Conservation (phyloP, 2,113 vertebrate genomes). For the Jaculus jaculus region DNA sequence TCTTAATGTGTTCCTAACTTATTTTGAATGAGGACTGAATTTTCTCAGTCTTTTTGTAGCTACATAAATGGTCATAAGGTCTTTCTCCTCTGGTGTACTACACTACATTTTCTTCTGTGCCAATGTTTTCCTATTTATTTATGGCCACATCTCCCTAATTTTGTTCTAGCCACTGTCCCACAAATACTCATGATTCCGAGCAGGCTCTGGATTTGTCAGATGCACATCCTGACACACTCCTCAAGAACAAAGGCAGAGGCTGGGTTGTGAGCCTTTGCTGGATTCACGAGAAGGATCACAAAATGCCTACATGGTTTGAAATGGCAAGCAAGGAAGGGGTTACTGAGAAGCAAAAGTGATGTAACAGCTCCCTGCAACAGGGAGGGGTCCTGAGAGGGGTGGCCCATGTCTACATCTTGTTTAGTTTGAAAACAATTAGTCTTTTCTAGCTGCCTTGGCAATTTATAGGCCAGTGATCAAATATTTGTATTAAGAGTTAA, state of each 20-base stretch:
- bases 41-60: not conserved
- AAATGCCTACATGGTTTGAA: too few relatives aligned
- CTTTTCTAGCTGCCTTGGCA: not conserved
- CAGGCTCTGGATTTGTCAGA: not conserved
- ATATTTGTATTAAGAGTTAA: not conserved
- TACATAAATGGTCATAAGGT: not conserved
- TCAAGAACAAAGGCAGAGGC: not conserved
- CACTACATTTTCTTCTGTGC: not conserved
- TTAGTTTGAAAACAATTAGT: not conserved
- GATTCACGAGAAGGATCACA: not conserved
- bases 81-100: not conserved
- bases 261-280: not conserved
- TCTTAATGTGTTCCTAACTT: not conserved
- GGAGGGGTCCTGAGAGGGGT: not conserved
- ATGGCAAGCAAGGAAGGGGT: too few relatives aligned
- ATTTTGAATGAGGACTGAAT: not conserved
- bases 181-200: not conserved
- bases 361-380: too few relatives aligned
- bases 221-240: not conserved
- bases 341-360: too few relatives aligned
- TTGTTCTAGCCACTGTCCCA: not conserved
- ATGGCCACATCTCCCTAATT: not conserved
- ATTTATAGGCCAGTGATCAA: not conserved
- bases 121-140: not conserved
- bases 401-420: not conserved